phyloP scores from a whole-genome alignment of 2,888 invertebrate species.

The Amphiduros pacificus region DNA sequence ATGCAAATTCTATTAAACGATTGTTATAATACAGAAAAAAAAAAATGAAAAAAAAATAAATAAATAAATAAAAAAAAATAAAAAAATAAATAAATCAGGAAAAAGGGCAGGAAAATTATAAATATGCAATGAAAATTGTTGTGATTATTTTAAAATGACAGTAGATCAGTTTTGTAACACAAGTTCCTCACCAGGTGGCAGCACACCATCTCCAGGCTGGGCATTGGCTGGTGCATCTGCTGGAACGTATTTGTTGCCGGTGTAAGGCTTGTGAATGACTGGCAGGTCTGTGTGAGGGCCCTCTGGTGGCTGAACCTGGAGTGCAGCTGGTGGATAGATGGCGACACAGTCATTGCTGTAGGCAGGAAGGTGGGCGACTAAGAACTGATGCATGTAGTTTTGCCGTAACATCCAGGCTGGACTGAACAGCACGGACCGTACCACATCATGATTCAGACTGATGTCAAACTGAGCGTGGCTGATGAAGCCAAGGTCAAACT shows the following conservation, averaged over 20 bases:
- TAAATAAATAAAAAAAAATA: no score
- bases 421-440: constrained; percentile 37
- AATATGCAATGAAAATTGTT: no score
- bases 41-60: no score
- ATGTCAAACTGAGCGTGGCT: constrained; percentile 46
- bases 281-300: constrained; percentile 27
- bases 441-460: constrained; percentile 45
- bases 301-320: constrained; percentile 27
- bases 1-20: no score
- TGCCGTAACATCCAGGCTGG: constrained; percentile 42
- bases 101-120: no score
- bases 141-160: no score
- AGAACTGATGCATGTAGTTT: constrained; percentile 44
- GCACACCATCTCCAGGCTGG: constrained; percentile 4
- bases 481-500: constrained; percentile 50
- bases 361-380: constrained; percentile 38
- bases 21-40: no score
- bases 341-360: constrained; percentile 48
- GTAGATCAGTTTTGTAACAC: no score
- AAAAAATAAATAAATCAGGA: no score
- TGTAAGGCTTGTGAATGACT: constrained; percentile 16
- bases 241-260: constrained; percentile 4
- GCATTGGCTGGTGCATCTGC: background rate
- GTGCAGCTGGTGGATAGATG: constrained; percentile 44
- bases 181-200: no score